phyloP scores from a whole-genome alignment of 1,140 invertebrate species.

The Aphelenchoides besseyi region DNA sequence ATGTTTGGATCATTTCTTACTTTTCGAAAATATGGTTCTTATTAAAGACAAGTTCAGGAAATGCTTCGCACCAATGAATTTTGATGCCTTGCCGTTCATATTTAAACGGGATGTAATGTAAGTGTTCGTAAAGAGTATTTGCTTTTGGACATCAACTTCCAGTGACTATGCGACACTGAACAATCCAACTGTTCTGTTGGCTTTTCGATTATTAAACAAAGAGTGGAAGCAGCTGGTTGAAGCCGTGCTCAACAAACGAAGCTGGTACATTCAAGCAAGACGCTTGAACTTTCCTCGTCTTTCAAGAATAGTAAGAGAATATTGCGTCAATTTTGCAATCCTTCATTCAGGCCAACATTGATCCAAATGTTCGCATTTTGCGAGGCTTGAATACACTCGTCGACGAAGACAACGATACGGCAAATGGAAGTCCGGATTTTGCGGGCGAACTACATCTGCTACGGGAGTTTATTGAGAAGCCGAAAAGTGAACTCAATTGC shows the following conservation, averaged over 20 bases:
- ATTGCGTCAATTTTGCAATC: neutral
- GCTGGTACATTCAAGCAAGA: slow-evolving; percentile 6
- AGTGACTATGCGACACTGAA: neutral
- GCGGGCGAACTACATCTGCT: neutral
- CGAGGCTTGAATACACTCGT: slow-evolving; percentile 5
- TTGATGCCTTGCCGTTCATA: slow-evolving; percentile 18
- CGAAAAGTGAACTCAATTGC: neutral
- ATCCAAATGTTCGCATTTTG: neutral
- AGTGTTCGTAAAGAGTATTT: neutral
- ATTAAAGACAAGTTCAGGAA: neutral
- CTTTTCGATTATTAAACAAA: neutral
- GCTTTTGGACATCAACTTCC: neutral
- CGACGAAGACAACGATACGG: neutral
- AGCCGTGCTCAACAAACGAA: neutral
- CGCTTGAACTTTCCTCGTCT: slow-evolving; percentile 5
- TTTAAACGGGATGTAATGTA: slow-evolving; percentile 5
- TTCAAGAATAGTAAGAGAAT: neutral
- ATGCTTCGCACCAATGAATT: neutral
- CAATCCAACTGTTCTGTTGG: neutral
- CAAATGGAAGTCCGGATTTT: neutral
- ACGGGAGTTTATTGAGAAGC: neutral
- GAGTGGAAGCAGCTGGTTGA: slow-evolving; percentile 12
- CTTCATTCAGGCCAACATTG: slow-evolving; percentile 5
- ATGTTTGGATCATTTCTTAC: too few species aligned
- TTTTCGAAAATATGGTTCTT: too few species aligned